Percentiles rank a stretch among this genome's conserved stretches.
Evolutionary conservation across 2,797 vertebrate genomes (phyloP).

Genomic region (Apodemus agrarius): DNA sequence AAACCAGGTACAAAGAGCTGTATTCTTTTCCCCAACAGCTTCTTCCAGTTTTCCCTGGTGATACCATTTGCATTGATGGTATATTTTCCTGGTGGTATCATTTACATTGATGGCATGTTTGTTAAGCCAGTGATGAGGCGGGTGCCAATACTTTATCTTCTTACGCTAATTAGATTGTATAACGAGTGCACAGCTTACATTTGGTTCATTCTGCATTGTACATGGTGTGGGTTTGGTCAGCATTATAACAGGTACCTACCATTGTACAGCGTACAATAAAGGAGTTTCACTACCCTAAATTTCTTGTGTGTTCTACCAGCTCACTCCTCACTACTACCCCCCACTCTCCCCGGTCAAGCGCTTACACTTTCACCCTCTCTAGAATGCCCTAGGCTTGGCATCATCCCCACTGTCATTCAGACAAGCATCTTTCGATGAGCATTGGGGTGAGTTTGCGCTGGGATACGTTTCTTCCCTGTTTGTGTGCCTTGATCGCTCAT

Average conservation of each 20-base stretch:
- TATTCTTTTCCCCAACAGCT: background rate
- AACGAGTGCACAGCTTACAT: background rate
- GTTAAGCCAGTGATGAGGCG: background rate
- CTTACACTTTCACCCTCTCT: background rate
- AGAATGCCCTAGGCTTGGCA: background rate
- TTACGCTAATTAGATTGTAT: background rate
- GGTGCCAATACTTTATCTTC: background rate
- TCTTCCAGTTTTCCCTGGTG: background rate
- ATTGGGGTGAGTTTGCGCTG: background rate
- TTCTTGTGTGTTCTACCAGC: too few relatives aligned
- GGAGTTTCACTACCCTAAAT: background rate
- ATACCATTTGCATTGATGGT: background rate
- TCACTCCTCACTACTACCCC: background rate
- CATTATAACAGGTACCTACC: background rate
- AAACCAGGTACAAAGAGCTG: background rate
- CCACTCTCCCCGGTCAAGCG: accelerated
- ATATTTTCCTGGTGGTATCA: background rate
- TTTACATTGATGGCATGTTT: background rate
- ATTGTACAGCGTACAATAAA: accelerated
- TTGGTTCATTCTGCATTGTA: background rate
- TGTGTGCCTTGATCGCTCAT: background rate
- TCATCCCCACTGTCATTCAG: background rate
- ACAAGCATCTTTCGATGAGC: background rate
- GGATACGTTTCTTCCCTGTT: background rate
- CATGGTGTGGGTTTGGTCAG: background rate